A percentile compares a stretch with the other conserved stretches of the same genome.
Evolutionary conservation across 2,113 vertebrate genomes (phyloP).

Genomic region (Ophthalmolycus amberensis): DNA sequence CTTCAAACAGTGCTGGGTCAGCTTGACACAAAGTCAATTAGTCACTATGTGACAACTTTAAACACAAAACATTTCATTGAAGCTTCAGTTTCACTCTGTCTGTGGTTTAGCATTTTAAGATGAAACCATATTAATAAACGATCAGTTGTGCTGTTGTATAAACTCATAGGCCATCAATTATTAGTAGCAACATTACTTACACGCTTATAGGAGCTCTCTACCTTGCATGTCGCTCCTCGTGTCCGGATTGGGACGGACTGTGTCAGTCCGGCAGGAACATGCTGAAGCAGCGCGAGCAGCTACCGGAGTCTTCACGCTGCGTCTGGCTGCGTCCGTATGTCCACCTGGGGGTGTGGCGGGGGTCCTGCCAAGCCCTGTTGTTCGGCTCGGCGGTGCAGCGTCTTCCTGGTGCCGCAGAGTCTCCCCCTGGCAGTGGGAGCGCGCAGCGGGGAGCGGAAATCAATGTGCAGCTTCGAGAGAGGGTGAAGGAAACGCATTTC

Average conservation of each 20-base stretch:
- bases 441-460: constrained; percentile 24
- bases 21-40: constrained; percentile 10
- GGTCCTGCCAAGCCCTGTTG: not conserved
- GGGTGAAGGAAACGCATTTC: not conserved
- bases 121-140: not conserved
- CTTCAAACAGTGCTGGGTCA: constrained; percentile 12
- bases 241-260: not conserved
- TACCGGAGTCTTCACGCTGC: not conserved
- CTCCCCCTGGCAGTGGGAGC: constrained; percentile 22
- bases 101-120: not conserved
- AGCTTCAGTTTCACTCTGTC: not conserved
- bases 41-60: not conserved
- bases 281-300: not conserved
- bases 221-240: constrained; percentile 27
- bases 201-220: not conserved
- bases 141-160: not conserved
- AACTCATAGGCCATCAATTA: not conserved
- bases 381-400: constrained; percentile 15
- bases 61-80: not conserved
- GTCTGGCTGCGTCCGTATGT: not conserved
- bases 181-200: not conserved
- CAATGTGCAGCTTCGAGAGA: not conserved
- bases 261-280: not conserved
- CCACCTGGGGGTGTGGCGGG: constrained; percentile 24
- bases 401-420: constrained; percentile 42